Base-by-base conservation (phyloP, 2,888 invertebrate genomes). In the Cerceris ruficornis region DNA sequence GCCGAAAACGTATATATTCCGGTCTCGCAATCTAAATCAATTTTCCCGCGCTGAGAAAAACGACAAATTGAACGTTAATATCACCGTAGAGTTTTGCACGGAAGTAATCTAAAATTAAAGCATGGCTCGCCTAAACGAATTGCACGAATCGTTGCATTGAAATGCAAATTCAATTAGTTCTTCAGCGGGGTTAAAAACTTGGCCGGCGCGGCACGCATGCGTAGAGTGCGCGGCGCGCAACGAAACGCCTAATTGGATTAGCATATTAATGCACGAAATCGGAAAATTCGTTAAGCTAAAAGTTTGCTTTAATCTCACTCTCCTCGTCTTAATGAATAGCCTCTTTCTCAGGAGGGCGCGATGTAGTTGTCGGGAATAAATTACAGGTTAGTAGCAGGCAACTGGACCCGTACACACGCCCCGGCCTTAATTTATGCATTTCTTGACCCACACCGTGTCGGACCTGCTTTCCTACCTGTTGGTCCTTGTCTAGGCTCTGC, bases 401-500 rank as follows among this genome's bases (percentile, higher is more conserved):
- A 67, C 69, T 77, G 78, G 80, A 82, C 81, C 76, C 70, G 67
- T 80, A 72, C 75, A 71, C 72, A 73, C 71, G 74, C 73, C 72
- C 69, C 62, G 43, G 49, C 69, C 76, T 85, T 85, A 85, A 85
- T 85, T 86, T 86, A 85, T 85, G 85, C 80, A 85, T 86, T 85
- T 85, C 86, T 86, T 77, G 77, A 80, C 81, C 84, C 77, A 46
- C 59, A 72, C 75, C 75, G 82, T 28, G 28, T 58, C 72, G 65
- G 77, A 79, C 75, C 66, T 69, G 81, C 49, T 73, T 80, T 79
- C 76, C 85, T 87, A 88, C 87, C 88, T 88, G 88, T 86, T 88
- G 81, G 84, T 67, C 75, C 80, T 59, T 73, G 60, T 68, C 70
- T 74, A 61, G 67, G 55, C 78, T 28, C 28, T 80, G 65, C 80